Percentiles rank a stretch among this genome's conserved stretches.
phyloP scores from a whole-genome alignment of 2,113 vertebrate genomes.

The Semicossyphus pulcher region DNA sequence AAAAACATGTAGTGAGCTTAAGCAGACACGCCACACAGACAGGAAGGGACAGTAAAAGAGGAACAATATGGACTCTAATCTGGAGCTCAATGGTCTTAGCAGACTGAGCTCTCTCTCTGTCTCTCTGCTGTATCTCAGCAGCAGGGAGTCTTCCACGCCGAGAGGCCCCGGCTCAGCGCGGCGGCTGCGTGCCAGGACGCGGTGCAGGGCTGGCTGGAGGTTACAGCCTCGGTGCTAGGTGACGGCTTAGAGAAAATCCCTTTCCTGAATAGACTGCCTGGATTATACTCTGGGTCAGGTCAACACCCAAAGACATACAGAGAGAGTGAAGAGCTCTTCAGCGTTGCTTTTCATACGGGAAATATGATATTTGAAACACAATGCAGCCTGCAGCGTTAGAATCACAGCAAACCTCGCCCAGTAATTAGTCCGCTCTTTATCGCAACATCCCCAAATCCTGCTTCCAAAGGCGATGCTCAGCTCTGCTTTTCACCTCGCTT shows the following conservation, averaged over 20 bases:
- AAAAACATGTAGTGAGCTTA: slow-evolving; percentile 21
- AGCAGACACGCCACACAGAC: background rate
- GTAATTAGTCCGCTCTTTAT: slow-evolving; percentile 27
- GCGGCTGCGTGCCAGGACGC: slow-evolving; percentile 60
- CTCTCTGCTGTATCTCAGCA: slow-evolving; percentile 40
- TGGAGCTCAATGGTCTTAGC: slow-evolving; percentile 38
- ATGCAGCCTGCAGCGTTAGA: background rate
- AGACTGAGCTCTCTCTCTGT: slow-evolving; percentile 29
- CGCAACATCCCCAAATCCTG: background rate
- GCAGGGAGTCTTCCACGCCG: slow-evolving; percentile 51
- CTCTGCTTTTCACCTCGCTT: slow-evolving; percentile 40
- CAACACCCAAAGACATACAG: slow-evolving; percentile 17
- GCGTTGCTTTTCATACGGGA: slow-evolving; percentile 9
- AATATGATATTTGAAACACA: slow-evolving; percentile 44
- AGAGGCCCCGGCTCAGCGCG: slow-evolving; percentile 42
- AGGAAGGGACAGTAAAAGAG: slow-evolving; percentile 12
- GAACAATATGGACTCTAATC: slow-evolving; percentile 34
- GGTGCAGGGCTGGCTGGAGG: slow-evolving; percentile 48
- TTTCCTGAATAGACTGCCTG: slow-evolving; percentile 65
- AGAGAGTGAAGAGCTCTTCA: slow-evolving; percentile 27
- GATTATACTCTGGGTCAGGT: slow-evolving; percentile 66
- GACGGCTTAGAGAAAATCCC: slow-evolving; percentile 77
- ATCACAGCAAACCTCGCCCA: slow-evolving; percentile 10
- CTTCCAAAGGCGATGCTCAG: slow-evolving; percentile 32
- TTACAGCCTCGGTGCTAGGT: slow-evolving; percentile 57